Base-by-base conservation (phyloP, 2,113 vertebrate genomes). In the Chloebia gouldiae region DNA sequence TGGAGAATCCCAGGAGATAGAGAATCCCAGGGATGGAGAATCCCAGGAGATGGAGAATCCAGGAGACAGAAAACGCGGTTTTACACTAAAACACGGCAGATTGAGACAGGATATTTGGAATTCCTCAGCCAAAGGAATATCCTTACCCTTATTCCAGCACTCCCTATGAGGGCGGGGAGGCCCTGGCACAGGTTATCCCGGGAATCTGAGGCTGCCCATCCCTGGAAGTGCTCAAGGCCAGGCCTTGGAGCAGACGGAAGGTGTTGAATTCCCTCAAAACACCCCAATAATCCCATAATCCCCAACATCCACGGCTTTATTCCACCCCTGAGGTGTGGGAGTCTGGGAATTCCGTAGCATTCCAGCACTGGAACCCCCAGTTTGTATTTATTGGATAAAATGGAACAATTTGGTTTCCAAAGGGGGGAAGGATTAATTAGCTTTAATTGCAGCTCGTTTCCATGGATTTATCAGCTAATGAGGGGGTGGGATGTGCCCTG, bases 401-500 rank as follows among this genome's bases (percentile, higher is more conserved):
- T 0, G 71, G 69, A 96, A 81, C 88, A 81, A 95, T 69, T 73
- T 47, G 22, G 25, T 51, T 92, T 88, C 78, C 49, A 82, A 79
- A 86, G 31, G 59, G 69, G 68, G 71, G 82, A 91, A 86, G 84
- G 61, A 83, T 82, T 88, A 76, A 92, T 92, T 92, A 89, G 54
- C 42, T 92, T 68, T 92, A 95, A 85, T 86, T 86, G 90, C 65
- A 69, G 45, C 51, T 77, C 81, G 64, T 95, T 97, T 95, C 93
- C 57, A 71, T 61, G 57, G 84, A 89, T 89, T 91, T 82, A 66
- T 57, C 73, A 72, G 78, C 80, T 86, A 93, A 66, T 39, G 65
- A 93, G 20, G 75, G 51, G 72, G 75, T 10, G 59, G 66, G 53
- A 25, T 66, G 81, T 57, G 76, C 28, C 47, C 42, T 54, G 16